A percentile compares a stretch with the other conserved stretches of the same genome.
Conservation (phyloP, 2,888 invertebrate species). For the Drosophila pseudotakahashii region DNA sequence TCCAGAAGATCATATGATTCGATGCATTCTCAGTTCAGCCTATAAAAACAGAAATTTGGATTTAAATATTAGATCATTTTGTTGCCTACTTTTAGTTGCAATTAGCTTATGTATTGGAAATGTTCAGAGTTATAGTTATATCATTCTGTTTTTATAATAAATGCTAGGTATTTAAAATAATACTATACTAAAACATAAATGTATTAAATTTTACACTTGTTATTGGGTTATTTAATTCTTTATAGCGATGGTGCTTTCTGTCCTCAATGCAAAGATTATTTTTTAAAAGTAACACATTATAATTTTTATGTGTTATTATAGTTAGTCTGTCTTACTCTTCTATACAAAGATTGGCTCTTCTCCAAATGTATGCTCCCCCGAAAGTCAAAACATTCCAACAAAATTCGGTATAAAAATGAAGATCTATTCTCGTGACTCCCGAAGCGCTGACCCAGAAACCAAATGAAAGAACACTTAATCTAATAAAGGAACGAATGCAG, state of each 20-base stretch:
- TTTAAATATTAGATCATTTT: not conserved
- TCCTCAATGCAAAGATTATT: too few species aligned
- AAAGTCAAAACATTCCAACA: not conserved
- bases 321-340: not conserved
- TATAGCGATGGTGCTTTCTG: too few species aligned
- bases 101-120: not conserved
- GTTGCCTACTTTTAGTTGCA: not conserved
- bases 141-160: too few species aligned
- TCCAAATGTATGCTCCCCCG: not conserved
- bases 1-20: not conserved
- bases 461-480: conserved; percentile 19
- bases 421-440: conserved; percentile 27
- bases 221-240: too few species aligned
- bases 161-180: too few species aligned
- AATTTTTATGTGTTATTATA: too few species aligned
- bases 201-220: too few species aligned
- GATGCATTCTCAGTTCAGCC: not conserved
- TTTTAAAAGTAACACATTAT: too few species aligned
- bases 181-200: too few species aligned
- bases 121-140: too few species aligned
- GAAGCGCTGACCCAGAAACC: conserved; percentile 30
- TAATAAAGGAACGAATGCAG: conserved; percentile 19
- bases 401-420: conserved; percentile 2
- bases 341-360: not conserved
- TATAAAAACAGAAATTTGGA: not conserved